Conservation (phyloP, 2,113 vertebrate genomes). For the Fulica atra region DNA sequence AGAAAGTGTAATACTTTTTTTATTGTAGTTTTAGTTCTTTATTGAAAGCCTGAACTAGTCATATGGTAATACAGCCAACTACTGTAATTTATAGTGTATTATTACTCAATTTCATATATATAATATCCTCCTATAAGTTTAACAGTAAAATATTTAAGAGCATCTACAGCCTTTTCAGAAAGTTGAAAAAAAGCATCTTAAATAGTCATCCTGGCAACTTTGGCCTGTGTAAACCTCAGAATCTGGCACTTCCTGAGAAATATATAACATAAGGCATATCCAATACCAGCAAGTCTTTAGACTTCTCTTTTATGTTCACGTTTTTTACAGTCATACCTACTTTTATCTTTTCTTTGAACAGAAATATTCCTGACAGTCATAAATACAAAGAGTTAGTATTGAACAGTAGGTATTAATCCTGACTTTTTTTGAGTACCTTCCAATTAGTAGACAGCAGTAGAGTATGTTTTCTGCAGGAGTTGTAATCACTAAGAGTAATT, state of each 20-base stretch:
- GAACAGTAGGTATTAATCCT: background rate
- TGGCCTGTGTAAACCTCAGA: background rate
- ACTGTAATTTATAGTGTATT: background rate
- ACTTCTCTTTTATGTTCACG: background rate
- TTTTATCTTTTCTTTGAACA: background rate
- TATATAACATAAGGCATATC: background rate
- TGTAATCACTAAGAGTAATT: background rate
- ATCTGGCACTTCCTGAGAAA: background rate
- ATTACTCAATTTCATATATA: background rate
- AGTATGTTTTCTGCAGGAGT: background rate
- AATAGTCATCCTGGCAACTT: background rate
- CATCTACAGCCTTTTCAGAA: background rate
- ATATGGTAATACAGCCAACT: background rate
- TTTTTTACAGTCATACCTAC: background rate
- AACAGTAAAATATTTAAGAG: background rate
- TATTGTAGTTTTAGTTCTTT: background rate
- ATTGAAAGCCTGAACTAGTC: background rate
- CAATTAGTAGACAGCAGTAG: background rate
- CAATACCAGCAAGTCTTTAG: background rate
- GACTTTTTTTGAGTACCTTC: background rate
- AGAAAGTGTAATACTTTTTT: background rate
- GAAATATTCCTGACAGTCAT: background rate
- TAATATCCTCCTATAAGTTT: background rate
- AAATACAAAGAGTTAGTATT: background rate
- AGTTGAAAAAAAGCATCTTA: background rate